A percentile compares a stretch with the other conserved stretches of the same genome.
Conservation (phyloP, 2,888 invertebrate species). For the Vesta saturnalis region DNA sequence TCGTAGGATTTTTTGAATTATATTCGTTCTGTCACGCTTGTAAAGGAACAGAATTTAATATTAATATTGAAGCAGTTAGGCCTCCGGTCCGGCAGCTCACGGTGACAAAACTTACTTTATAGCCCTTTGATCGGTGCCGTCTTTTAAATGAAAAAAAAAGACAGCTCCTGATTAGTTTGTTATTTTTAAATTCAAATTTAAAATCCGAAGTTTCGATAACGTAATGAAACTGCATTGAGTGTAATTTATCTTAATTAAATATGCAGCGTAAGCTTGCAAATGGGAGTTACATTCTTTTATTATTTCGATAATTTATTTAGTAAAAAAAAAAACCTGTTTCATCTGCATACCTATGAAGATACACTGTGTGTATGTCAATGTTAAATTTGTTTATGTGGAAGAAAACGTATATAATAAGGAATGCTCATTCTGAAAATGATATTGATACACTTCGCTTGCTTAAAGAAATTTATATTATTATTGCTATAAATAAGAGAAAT, state of each 20-base stretch:
- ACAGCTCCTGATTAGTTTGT: conserved; percentile 31
- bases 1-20: conserved; percentile 49
- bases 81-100: conserved; percentile 29
- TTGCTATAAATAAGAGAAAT: too few relatives aligned
- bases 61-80: conserved; percentile 37
- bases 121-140: conserved; percentile 35
- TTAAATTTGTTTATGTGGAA: background rate
- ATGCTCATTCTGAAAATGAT: too few relatives aligned
- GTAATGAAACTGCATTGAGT: conserved; percentile 7
- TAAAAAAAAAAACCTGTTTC: background rate
- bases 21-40: conserved; percentile 46
- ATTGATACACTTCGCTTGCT: too few relatives aligned
- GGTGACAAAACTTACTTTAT: conserved; percentile 39
- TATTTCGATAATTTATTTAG: conserved; percentile 3
- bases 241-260: conserved; percentile 21
- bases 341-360: too few relatives aligned
- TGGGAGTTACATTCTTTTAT: conserved; percentile 5
- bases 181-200: conserved; percentile 28
- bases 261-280: conserved; percentile 10
- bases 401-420: too few relatives aligned
- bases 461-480: too few relatives aligned
- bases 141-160: conserved; percentile 10
- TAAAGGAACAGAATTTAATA: conserved; percentile 40
- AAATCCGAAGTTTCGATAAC: conserved; percentile 18
- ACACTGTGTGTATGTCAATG: background rate